Evolutionary conservation across 2,888 invertebrate genomes (phyloP).

Genomic region (Dryomyza anilis): DNA sequence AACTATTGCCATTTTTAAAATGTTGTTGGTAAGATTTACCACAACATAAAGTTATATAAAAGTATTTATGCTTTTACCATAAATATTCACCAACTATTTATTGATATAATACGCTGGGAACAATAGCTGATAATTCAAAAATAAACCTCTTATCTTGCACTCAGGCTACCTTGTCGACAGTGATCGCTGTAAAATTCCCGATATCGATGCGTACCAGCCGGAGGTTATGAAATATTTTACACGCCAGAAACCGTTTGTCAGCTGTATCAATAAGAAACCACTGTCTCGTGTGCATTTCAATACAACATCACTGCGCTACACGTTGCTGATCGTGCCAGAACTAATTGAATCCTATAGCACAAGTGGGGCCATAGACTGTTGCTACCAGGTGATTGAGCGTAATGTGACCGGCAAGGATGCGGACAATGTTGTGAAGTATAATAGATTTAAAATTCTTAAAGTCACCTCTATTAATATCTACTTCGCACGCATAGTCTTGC

Average conservation of each 20-base stretch:
- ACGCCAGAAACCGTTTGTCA: conserved; percentile 64
- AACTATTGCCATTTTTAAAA: too few species aligned
- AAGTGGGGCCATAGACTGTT: conserved; percentile 48
- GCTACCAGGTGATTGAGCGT: conserved; percentile 55
- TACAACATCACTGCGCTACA: conserved; percentile 43
- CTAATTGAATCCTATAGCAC: conserved; percentile 43
- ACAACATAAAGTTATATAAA: too few species aligned
- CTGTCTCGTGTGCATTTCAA: conserved; percentile 52
- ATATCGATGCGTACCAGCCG: conserved; percentile 66
- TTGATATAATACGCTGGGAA: too few species aligned
- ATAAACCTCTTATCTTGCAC: too few species aligned
- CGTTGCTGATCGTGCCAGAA: conserved; percentile 47
- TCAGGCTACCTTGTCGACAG: conserved; percentile 63
- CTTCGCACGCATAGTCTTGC: conserved; percentile 44
- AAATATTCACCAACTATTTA: too few species aligned
- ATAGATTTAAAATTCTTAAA: too few species aligned
- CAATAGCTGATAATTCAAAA: too few species aligned
- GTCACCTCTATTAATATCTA: too few species aligned
- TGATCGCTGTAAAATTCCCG: conserved; percentile 68
- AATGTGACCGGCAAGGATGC: conserved; percentile 43
- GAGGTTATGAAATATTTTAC: conserved; percentile 65
- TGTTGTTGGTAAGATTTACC: too few species aligned
- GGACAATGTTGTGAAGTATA: conserved; percentile 50
- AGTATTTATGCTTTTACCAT: too few species aligned
- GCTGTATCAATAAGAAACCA: conserved; percentile 60